Percentiles rank a stretch among this genome's conserved stretches.
These are phyloP conservation scores for Lamellibrachia luymesi DNA, from an alignment of 1,140 invertebrate species.

Conservation along the genomic window DNA sequence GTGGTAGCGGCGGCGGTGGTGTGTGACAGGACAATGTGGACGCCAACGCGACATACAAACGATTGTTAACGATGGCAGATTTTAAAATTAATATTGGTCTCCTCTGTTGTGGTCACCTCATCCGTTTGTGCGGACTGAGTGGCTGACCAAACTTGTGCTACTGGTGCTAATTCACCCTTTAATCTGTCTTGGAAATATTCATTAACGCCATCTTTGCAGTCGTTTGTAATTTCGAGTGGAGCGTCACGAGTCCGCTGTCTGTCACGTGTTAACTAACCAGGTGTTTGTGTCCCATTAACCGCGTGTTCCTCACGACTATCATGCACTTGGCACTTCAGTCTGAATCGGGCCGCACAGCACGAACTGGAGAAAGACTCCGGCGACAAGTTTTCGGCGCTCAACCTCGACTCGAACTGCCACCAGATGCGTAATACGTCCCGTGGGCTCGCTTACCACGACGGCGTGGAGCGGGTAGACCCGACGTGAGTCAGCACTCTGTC, in stretches of 20 bases:
- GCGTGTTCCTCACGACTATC: neutral
- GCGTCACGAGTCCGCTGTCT: neutral
- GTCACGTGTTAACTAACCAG: neutral
- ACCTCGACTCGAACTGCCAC: conserved; percentile 78
- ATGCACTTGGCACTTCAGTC: conserved; percentile 34
- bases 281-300: conserved; percentile 13
- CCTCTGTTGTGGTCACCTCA: neutral
- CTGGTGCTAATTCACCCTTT: too few species aligned
- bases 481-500: conserved; percentile 62
- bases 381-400: conserved; percentile 84
- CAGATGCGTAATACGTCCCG: conserved; percentile 81
- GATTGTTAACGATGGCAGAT: neutral
- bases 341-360: conserved; percentile 65
- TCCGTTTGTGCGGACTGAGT: neutral
- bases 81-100: neutral
- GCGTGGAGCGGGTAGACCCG: conserved; percentile 85
- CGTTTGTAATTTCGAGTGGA: neutral
- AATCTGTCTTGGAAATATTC: neutral
- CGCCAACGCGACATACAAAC: neutral
- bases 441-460: conserved; percentile 85
- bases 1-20: neutral
- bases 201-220: neutral
- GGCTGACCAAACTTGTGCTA: too few species aligned
- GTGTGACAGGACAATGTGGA: neutral
- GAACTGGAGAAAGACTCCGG: conserved; percentile 84